phyloP scores from a whole-genome alignment of 2,113 vertebrate species.

The Xenus cinereus region DNA sequence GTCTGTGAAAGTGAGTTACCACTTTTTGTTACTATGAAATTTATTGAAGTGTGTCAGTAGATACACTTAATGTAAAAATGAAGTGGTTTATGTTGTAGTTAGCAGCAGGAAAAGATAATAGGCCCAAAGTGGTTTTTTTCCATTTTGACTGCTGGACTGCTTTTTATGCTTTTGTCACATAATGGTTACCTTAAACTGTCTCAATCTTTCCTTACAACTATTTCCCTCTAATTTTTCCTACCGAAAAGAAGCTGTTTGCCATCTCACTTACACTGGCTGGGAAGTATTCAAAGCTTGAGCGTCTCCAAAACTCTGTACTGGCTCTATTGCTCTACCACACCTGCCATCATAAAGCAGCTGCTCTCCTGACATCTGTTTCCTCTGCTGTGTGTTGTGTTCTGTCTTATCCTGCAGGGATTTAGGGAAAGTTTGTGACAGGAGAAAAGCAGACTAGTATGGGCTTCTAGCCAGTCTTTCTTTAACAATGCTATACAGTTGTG shows the following conservation, averaged over 20 bases:
- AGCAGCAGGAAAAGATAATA: background rate
- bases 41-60: background rate
- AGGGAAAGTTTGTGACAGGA: background rate
- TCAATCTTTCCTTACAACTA: background rate
- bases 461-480: background rate
- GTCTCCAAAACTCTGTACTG: background rate
- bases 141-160: background rate
- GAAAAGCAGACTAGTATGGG: background rate
- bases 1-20: background rate
- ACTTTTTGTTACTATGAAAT: background rate
- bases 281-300: background rate
- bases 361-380: background rate
- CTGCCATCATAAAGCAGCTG: background rate
- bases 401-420: background rate
- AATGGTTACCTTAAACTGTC: background rate
- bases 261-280: background rate
- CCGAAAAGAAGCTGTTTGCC: background rate
- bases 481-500: background rate
- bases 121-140: background rate
- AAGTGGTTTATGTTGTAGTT: background rate
- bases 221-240: background rate
- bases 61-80: background rate
- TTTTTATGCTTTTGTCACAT: background rate
- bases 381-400: background rate
- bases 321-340: background rate